Conservation (phyloP, 2,888 invertebrate species). For the Chymomyza procnemis region DNA sequence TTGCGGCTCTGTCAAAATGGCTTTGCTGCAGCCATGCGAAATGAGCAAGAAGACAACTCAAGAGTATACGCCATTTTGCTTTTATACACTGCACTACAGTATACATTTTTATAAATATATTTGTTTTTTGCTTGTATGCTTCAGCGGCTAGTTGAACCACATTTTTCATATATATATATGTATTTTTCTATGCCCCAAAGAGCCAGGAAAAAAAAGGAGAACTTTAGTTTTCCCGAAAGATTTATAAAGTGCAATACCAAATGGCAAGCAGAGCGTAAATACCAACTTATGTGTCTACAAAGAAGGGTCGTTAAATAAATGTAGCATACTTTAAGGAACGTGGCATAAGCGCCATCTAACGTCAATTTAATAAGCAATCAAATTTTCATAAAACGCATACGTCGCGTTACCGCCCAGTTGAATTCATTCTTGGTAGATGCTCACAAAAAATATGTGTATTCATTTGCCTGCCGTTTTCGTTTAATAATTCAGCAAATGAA, state of each 20-base stretch:
- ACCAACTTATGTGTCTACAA: constrained; percentile 36
- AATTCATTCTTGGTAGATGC: constrained; percentile 2
- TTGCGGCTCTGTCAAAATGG: constrained; percentile 39
- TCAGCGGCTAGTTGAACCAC: constrained; percentile 6
- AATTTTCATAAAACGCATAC: background rate
- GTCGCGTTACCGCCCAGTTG: background rate
- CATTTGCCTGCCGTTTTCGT: constrained; percentile 33
- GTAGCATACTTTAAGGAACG: constrained; percentile 24
- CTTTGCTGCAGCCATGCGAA: constrained; percentile 46
- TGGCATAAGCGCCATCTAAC: background rate
- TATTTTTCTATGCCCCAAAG: constrained; percentile 13
- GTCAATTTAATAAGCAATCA: background rate
- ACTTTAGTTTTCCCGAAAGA: constrained; percentile 43
- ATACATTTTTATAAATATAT: constrained; percentile 25
- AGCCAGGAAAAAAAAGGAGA: constrained; percentile 4
- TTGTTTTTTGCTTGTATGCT: constrained; percentile 22
- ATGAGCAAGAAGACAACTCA: constrained; percentile 26
- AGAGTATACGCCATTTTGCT: constrained; percentile 3
- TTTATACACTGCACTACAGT: constrained; percentile 3
- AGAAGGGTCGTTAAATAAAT: background rate
- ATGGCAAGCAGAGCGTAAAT: constrained; percentile 51
- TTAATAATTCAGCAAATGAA: constrained; percentile 44
- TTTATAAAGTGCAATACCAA: constrained; percentile 64
- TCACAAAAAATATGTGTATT: constrained; percentile 9
- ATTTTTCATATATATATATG: constrained; percentile 34